These are phyloP conservation scores for Tringa solitaria DNA, from an alignment of 2,113 vertebrate species.

Conservation along the genomic window DNA sequence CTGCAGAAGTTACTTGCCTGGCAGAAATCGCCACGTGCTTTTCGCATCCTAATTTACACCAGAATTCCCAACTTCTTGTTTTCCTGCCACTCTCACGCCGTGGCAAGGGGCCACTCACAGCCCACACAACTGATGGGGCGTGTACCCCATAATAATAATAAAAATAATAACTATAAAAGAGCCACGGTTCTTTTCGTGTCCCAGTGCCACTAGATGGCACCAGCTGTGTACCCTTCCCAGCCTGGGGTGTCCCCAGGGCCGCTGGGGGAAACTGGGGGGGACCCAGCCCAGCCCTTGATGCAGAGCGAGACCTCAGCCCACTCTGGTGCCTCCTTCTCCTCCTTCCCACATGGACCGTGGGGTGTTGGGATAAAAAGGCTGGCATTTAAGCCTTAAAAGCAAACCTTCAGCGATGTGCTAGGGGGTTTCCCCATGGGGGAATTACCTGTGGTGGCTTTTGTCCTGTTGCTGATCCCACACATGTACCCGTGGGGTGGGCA, in stretches of 20 bases:
- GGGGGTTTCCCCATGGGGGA: neutral
- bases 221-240: neutral
- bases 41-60: neutral
- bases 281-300: neutral
- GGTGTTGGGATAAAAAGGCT: neutral
- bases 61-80: neutral
- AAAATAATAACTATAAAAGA: neutral
- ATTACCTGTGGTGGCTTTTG: neutral
- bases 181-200: neutral
- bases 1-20: neutral
- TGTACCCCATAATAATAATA: neutral
- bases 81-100: neutral
- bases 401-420: neutral
- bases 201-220: conserved; percentile 56
- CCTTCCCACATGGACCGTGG: rapidly evolving
- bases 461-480: rapidly evolving
- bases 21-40: neutral
- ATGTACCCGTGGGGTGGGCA: rapidly evolving
- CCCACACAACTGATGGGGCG: rapidly evolving
- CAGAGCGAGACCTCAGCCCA: neutral
- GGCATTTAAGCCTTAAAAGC: neutral
- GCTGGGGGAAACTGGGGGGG: neutral
- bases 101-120: neutral
- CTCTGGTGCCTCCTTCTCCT: rapidly evolving
- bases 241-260: neutral